Conservation (phyloP, 2,888 invertebrate genomes). For the Idaea biselata region DNA sequence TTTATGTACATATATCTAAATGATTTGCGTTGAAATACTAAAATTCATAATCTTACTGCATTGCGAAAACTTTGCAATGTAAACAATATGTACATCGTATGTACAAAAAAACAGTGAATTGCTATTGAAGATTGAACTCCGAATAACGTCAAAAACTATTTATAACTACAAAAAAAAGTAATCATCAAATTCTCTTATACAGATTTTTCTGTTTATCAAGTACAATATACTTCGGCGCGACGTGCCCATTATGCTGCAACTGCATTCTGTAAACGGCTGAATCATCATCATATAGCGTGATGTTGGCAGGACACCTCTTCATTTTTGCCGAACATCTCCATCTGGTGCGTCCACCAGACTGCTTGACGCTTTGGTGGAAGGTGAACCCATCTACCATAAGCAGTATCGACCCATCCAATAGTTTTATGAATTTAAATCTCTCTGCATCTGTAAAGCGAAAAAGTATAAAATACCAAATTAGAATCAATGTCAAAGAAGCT, state of each 20-base stretch:
- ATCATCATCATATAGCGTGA: slow-evolving; percentile 28
- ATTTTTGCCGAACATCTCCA: slow-evolving; percentile 37
- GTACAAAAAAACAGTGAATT: too few relatives aligned
- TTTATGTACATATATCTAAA: too few relatives aligned
- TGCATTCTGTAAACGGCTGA: slow-evolving; percentile 4
- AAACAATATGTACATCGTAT: too few relatives aligned
- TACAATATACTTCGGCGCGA: slow-evolving; percentile 14
- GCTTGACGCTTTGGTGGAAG: slow-evolving; percentile 32
- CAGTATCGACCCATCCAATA: slow-evolving; percentile 27
- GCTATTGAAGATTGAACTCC: not conserved
- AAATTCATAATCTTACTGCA: too few relatives aligned
- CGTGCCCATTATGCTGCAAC: slow-evolving; percentile 15
- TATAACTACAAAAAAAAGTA: not conserved
- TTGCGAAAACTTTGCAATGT: too few relatives aligned
- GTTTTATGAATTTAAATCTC: slow-evolving; percentile 20
- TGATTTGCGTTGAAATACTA: too few relatives aligned
- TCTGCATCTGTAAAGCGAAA: slow-evolving; percentile 7
- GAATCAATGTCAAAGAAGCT: not conserved
- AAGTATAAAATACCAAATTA: not conserved
- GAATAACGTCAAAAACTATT: not conserved
- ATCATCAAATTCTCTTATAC: slow-evolving; percentile 2
- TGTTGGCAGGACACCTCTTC: slow-evolving; percentile 23
- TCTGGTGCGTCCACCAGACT: slow-evolving; percentile 24
- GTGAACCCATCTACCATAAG: slow-evolving; percentile 33
- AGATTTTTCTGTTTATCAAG: slow-evolving; percentile 4